Conservation (phyloP, 2,113 vertebrate species). For the Xenotilapia caudafasciata region DNA sequence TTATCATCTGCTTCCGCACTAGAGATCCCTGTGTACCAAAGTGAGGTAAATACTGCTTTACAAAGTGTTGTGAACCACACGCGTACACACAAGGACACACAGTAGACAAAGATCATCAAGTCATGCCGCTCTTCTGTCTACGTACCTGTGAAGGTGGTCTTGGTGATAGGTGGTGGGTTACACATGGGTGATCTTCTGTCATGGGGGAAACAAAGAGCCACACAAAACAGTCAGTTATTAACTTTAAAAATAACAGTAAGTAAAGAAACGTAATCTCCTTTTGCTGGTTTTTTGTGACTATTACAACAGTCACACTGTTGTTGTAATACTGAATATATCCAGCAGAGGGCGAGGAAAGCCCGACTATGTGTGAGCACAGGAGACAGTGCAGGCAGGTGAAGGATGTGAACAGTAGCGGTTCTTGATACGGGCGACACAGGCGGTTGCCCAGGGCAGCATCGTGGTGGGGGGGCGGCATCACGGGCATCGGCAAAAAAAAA, state of each 20-base stretch:
- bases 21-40: background rate
- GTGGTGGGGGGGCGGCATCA: background rate
- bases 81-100: background rate
- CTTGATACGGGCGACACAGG: background rate
- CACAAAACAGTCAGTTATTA: background rate
- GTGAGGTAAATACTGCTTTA: background rate
- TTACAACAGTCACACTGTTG: background rate
- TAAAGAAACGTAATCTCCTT: background rate
- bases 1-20: background rate
- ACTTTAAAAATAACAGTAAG: background rate
- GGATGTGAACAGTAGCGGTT: background rate
- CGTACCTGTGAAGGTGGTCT: slow-evolving; percentile 93
- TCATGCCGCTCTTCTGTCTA: background rate
- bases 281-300: background rate
- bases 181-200: slow-evolving; percentile 95
- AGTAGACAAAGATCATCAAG: background rate
- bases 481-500: background rate
- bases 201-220: slow-evolving; percentile 15
- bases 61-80: background rate
- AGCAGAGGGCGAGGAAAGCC: slow-evolving; percentile 38
- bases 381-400: background rate
- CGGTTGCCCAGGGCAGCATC: background rate
- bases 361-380: background rate
- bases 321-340: slow-evolving; percentile 35
- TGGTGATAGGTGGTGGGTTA: slow-evolving; percentile 94